Conservation (phyloP, 2,113 vertebrate genomes). For the Passerina amoena region DNA sequence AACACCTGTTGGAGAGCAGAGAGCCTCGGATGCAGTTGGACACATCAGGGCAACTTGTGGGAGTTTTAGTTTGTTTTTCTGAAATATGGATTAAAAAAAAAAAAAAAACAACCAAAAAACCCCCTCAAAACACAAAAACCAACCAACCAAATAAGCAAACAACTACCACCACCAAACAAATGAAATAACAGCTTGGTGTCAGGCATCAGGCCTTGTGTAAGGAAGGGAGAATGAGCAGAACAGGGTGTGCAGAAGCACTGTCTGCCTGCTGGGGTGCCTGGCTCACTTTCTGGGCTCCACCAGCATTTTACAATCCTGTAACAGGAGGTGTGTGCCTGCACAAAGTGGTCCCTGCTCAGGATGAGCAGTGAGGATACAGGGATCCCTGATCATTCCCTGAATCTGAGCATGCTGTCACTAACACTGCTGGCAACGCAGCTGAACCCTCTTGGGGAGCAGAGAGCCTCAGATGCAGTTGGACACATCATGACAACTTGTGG, state of each 20-base stretch:
- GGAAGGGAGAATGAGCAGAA: not conserved
- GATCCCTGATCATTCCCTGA: not conserved
- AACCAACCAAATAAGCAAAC: not conserved
- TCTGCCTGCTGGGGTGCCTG: no score
- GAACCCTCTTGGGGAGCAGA: slow-evolving; percentile 6
- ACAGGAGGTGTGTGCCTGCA: no score
- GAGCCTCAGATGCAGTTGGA: not conserved
- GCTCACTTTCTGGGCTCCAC: no score
- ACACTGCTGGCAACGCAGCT: not conserved
- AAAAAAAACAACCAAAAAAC: not conserved
- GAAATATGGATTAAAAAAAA: not conserved
- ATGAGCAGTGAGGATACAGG: not conserved
- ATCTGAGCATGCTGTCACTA: not conserved
- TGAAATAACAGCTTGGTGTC: not conserved
- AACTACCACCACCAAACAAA: not conserved
- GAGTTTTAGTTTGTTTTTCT: not conserved
- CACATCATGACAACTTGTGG: not conserved
- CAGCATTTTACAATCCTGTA: no score
- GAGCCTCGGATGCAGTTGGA: not conserved
- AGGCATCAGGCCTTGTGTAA: not conserved
- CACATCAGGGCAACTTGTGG: not conserved
- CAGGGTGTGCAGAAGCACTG: no score
- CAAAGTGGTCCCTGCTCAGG: no score
- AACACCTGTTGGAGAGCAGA: slow-evolving; percentile 11
- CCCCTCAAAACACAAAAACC: no score